phyloP scores from a whole-genome alignment of 2,888 invertebrate genomes.

The Philereme vetulata region DNA sequence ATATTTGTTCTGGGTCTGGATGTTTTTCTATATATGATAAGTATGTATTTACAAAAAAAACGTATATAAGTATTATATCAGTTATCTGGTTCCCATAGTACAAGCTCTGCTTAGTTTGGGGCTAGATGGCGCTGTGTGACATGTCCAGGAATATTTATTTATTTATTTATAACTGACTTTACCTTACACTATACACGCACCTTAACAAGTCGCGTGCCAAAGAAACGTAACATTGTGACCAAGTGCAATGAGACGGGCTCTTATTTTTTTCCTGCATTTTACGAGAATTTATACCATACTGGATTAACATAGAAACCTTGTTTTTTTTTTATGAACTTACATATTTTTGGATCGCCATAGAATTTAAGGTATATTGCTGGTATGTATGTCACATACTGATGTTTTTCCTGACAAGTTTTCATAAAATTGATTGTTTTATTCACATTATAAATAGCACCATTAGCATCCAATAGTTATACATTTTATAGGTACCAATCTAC shows the following conservation, averaged over 20 bases:
- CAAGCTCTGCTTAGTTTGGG: too few relatives aligned
- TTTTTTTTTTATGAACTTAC: constrained; percentile 20
- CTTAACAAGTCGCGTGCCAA: constrained; percentile 28
- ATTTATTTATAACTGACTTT: too few relatives aligned
- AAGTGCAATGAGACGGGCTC: constrained; percentile 32
- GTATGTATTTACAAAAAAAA: too few relatives aligned
- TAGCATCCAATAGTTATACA: not conserved
- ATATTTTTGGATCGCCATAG: constrained; percentile 15
- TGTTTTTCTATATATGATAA: too few relatives aligned
- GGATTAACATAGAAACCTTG: constrained; percentile 24
- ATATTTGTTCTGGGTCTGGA: too few relatives aligned
- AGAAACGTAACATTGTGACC: constrained; percentile 35
- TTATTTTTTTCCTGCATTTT: constrained; percentile 30
- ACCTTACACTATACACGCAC: not conserved
- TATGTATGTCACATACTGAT: not conserved
- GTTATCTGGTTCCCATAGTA: too few relatives aligned
- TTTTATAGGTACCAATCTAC: too few relatives aligned
- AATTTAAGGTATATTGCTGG: constrained; percentile 2
- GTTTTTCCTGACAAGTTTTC: not conserved
- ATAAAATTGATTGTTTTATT: not conserved
- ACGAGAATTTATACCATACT: constrained; percentile 23
- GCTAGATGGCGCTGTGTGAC: too few relatives aligned
- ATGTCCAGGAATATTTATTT: too few relatives aligned
- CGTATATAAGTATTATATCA: too few relatives aligned
- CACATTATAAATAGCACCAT: too few relatives aligned